A percentile compares a stretch with the other conserved stretches of the same genome.
phyloP scores from a whole-genome alignment of 1,140 invertebrate species.

The Macrocentrus cingulum region DNA sequence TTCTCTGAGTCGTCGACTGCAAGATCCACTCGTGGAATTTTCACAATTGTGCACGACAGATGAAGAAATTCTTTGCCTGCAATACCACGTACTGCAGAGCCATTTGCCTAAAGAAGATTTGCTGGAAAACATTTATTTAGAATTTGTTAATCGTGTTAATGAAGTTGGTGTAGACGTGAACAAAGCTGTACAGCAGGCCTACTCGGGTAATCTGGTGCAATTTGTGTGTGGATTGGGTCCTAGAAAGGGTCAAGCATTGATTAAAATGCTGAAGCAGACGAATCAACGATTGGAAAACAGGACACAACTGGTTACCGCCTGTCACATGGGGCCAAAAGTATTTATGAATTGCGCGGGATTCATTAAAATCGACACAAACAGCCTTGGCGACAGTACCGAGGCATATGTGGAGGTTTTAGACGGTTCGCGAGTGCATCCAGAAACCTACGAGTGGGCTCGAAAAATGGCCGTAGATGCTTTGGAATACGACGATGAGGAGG shows the following conservation, averaged over 20 bases:
- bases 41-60: slow-evolving; percentile 93
- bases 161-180: slow-evolving; percentile 99
- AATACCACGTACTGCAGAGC: slow-evolving; percentile 77
- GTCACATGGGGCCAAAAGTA: slow-evolving; percentile 97
- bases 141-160: slow-evolving; percentile 93
- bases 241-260: slow-evolving; percentile 86
- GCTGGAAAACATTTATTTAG: slow-evolving; percentile 80
- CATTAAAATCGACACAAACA: slow-evolving; percentile 97
- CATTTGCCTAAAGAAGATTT: slow-evolving; percentile 84
- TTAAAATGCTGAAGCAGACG: slow-evolving; percentile 90
- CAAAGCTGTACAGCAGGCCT: slow-evolving; percentile 81
- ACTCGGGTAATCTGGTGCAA: slow-evolving; percentile 90
- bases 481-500: slow-evolving; percentile 95
- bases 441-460: slow-evolving; percentile 98
- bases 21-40: slow-evolving; percentile 96
- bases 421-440: slow-evolving; percentile 96
- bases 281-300: slow-evolving; percentile 92
- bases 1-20: slow-evolving; percentile 86
- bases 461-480: slow-evolving; percentile 99
- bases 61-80: slow-evolving; percentile 93
- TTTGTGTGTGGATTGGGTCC: slow-evolving; percentile 97
- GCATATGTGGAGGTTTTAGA: slow-evolving; percentile 96
- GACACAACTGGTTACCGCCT: slow-evolving; percentile 91
- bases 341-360: slow-evolving; percentile 99
- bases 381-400: slow-evolving; percentile 90